Evolutionary conservation across 2,113 vertebrate species (phyloP), one percentile per base, ranked within the genome.

Genomic region (Typhlomys cinereus): DNA sequence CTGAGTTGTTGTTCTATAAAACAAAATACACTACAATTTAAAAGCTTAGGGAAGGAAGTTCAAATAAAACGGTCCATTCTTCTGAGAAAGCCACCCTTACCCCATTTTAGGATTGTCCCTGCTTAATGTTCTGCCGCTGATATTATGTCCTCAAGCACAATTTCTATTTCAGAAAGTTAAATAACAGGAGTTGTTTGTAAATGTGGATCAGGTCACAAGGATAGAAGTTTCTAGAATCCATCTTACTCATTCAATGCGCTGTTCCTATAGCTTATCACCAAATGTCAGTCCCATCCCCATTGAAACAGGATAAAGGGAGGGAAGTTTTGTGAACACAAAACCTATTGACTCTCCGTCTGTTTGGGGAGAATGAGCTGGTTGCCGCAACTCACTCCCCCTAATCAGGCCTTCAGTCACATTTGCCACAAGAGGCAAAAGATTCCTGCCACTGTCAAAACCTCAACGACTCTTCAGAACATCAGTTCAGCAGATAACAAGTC

Each of bases 401-500:
- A 97, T 96, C 97, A 95, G 80, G 73, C 93, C 21, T 1, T 97
- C 96, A 96, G 93, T 90, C 70, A 44, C 41, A 0, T 95, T 94
- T 97, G 70, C 87, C 97, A 91, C 97, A 96, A 96, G 96, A 94
- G 92, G 90, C 92, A 92, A 95, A 97, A 96, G 96, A 96, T 95
- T 97, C 97, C 85, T 96, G 96, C 95, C 93, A 25, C 93, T 1
- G 1, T 97, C 97, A 97, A 88, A 97, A 87, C 87, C 94, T 97
- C 94, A 93, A 86, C 97, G 91, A 90, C 92, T 96, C 96, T 97
- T 96, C 85, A 50, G 75, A 97, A 96, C 91, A 93, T 93, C 94
- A 96, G 95, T 96, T 97, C 94, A 96, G 97, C 95, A 96, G 95
- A 98, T 97, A 97, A 90, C 92, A 89, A 94, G 89, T 96, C 96